These are phyloP conservation scores for Pelecanus crispus DNA, from an alignment of 2,113 vertebrate genomes.

Conservation along the genomic window DNA sequence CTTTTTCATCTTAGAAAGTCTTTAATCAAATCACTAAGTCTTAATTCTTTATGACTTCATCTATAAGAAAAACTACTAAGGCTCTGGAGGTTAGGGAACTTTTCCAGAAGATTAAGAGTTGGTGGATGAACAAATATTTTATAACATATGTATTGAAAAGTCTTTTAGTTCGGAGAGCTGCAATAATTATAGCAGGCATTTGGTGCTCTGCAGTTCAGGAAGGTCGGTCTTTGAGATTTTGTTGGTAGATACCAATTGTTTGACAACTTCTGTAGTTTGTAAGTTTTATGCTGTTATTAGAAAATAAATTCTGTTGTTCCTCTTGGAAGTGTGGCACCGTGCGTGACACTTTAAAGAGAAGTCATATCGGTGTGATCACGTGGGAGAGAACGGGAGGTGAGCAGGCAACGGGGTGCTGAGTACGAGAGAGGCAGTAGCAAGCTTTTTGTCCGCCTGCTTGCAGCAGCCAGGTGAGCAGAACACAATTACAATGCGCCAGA, in stretches of 20 bases:
- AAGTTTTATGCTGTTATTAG: neutral
- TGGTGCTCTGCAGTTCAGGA: neutral
- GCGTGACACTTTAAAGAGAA: neutral
- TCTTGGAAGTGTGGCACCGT: neutral
- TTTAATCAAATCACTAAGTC: neutral
- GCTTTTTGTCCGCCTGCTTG: neutral
- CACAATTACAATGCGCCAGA: neutral
- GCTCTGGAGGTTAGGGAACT: neutral
- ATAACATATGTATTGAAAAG: neutral
- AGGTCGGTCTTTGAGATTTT: neutral
- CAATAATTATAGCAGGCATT: neutral
- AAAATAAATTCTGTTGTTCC: neutral
- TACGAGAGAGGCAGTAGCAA: neutral
- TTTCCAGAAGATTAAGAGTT: neutral
- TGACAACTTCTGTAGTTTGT: neutral
- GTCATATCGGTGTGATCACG: accelerated
- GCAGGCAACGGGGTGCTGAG: neutral
- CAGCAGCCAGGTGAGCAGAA: neutral
- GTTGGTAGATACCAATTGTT: neutral
- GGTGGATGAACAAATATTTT: neutral
- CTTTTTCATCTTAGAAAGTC: neutral
- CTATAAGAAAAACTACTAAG: neutral
- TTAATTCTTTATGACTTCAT: neutral
- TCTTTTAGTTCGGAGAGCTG: neutral
- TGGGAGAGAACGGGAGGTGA: neutral